phyloP scores from a whole-genome alignment of 2,113 vertebrate genomes.

The Azemiops feae region DNA sequence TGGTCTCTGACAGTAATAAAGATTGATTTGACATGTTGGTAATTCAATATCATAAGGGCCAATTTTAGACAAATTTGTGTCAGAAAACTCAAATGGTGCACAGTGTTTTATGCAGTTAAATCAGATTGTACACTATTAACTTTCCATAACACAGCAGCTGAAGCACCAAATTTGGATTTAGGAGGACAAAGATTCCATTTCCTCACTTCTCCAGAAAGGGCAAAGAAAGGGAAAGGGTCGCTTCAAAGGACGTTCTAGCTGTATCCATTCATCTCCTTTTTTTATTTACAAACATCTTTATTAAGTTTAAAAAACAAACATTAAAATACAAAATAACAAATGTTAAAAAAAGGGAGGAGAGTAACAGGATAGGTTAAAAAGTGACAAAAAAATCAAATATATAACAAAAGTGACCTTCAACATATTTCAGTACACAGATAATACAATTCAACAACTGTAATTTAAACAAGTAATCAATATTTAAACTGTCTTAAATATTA shows the following conservation, averaged over 20 bases:
- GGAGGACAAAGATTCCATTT: background rate
- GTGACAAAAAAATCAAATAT: no score
- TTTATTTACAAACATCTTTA: no score
- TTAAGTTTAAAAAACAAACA: no score
- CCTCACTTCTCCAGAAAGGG: background rate
- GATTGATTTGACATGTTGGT: background rate
- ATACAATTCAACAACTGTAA: no score
- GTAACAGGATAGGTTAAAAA: no score
- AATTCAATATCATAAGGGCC: background rate
- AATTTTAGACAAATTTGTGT: background rate
- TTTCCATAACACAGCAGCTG: background rate
- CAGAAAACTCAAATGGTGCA: background rate
- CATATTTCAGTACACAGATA: no score
- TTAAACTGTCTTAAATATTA: no score
- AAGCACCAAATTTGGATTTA: background rate
- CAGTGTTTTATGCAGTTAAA: background rate
- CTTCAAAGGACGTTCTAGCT: background rate
- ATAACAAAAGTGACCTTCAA: no score
- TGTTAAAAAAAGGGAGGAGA: no score
- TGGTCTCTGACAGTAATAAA: background rate
- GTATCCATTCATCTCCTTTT: background rate
- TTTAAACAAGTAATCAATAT: no score
- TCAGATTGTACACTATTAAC: background rate
- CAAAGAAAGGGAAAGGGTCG: background rate
- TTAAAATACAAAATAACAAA: no score